Conservation (phyloP, 2,797 vertebrate genomes). For the Tamandua tetradactyla region DNA sequence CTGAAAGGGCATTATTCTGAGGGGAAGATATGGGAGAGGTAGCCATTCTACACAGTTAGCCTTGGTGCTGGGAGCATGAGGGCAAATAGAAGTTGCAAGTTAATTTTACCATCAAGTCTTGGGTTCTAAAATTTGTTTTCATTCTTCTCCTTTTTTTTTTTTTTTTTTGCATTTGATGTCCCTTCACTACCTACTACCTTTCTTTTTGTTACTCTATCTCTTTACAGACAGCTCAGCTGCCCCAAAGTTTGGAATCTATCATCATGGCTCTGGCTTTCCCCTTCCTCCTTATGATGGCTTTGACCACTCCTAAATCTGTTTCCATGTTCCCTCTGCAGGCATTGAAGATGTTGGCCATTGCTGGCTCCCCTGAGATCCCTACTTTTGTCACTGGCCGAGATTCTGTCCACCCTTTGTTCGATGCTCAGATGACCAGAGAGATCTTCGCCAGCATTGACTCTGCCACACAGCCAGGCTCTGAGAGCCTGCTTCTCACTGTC, state of each 20-base stretch:
- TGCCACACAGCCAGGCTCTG: slow-evolving; percentile 88
- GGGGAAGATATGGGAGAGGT: neutral
- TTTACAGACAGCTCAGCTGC: neutral
- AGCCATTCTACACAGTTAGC: accelerated
- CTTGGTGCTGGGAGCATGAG: neutral
- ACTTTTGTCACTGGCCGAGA: slow-evolving; percentile 76
- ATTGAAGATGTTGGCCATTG: slow-evolving; percentile 93
- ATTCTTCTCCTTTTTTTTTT: neutral
- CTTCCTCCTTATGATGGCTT: neutral
- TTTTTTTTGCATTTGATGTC: neutral
- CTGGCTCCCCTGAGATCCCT: slow-evolving; percentile 87
- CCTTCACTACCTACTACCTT: neutral
- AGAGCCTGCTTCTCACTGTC: slow-evolving; percentile 88
- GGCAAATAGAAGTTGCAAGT: neutral
- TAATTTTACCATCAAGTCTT: neutral
- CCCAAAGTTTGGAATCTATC: neutral
- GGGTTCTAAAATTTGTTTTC: neutral
- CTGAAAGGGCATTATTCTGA: neutral
- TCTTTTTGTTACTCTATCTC: neutral
- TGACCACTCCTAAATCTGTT: neutral
- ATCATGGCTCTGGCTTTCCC: neutral
- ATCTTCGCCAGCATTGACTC: slow-evolving; percentile 94
- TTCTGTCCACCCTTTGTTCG: slow-evolving; percentile 86
- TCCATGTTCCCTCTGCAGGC: slow-evolving; percentile 82
- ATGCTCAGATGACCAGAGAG: slow-evolving; percentile 92